phyloP scores from a whole-genome alignment of 2,113 vertebrate genomes.

The Petromus typicus region DNA sequence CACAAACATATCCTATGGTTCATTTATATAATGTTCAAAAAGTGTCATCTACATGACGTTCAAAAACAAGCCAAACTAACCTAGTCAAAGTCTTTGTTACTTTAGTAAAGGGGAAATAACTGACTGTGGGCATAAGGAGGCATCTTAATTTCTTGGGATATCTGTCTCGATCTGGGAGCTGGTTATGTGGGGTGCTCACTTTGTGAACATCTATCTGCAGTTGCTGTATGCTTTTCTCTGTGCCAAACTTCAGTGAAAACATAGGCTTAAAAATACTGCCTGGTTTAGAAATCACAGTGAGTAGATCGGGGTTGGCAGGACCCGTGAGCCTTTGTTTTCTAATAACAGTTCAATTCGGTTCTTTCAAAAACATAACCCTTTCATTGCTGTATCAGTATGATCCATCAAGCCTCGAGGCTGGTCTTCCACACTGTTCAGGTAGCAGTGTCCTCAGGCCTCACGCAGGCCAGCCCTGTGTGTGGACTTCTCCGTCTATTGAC shows the following conservation, averaged over 20 bases:
- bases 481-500: neutral
- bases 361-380: slow-evolving; percentile 28
- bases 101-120: neutral
- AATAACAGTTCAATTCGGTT: neutral
- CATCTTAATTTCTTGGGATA: neutral
- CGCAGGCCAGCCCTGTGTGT: neutral
- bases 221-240: neutral
- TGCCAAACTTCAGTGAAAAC: neutral
- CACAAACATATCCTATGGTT: neutral
- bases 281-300: neutral
- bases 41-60: neutral
- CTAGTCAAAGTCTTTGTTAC: neutral
- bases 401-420: neutral
- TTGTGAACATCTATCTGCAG: neutral
- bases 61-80: neutral
- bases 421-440: neutral
- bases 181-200: neutral
- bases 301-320: neutral
- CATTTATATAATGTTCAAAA: neutral
- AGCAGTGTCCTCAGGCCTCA: slow-evolving; percentile 25
- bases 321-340: slow-evolving; percentile 56
- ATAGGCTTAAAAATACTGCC: neutral
- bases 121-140: rapidly evolving
- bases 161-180: neutral
- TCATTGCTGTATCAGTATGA: neutral